phyloP scores from a whole-genome alignment of 2,797 vertebrate genomes.

The Chelonia mydas region DNA sequence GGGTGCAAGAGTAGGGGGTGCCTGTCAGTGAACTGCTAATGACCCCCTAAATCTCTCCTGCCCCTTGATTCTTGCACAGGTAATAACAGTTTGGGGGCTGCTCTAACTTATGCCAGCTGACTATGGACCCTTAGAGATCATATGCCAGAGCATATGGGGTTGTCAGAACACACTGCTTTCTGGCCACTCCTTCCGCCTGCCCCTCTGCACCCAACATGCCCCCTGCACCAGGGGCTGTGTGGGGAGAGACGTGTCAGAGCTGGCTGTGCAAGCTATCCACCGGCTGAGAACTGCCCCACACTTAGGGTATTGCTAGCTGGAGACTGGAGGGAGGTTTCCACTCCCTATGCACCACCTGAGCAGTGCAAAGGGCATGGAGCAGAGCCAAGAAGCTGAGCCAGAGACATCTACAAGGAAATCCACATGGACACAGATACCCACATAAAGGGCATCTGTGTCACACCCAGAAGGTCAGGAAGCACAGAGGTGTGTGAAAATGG shows the following conservation, averaged over 20 bases:
- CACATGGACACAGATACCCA: not conserved
- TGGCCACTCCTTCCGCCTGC: not conserved
- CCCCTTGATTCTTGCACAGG: not conserved
- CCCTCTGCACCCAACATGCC: not conserved
- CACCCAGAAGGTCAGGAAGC: not conserved
- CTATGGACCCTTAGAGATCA: not conserved
- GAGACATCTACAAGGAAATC: not conserved
- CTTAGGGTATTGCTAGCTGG: not conserved
- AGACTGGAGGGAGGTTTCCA: not conserved
- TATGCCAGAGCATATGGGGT: not conserved
- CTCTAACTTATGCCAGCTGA: not conserved
- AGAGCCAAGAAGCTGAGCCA: not conserved
- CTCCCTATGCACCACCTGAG: not conserved
- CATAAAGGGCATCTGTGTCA: accelerated
- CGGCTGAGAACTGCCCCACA: not conserved
- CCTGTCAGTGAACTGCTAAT: not conserved
- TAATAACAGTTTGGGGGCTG: not conserved
- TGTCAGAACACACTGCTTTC: not conserved
- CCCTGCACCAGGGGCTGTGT: not conserved
- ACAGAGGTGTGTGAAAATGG: not conserved
- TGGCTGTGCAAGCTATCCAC: not conserved
- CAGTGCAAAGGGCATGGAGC: not conserved
- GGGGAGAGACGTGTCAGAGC: not conserved
- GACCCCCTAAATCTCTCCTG: not conserved
- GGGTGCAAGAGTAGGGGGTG: not conserved